Evolutionary conservation across 2,888 invertebrate species (phyloP).

Genomic region (Rhynchonema sp.): DNA sequence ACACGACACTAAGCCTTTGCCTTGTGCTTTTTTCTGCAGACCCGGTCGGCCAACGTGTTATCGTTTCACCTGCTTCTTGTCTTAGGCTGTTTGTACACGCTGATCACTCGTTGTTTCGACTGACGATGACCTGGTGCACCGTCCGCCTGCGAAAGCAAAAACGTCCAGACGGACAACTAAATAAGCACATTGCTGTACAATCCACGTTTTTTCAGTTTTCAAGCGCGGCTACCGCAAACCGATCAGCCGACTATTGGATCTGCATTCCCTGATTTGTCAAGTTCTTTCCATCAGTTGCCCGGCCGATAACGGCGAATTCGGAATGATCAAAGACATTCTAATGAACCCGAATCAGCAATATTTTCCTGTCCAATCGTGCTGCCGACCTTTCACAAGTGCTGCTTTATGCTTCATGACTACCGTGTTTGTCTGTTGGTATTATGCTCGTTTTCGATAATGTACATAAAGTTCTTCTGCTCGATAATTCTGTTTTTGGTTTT

Average conservation of each 20-base stretch:
- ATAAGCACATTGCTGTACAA: neutral
- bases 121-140: neutral
- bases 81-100: too few species aligned
- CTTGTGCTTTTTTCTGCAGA: too few species aligned
- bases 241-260: conserved; percentile 12
- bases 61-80: too few species aligned
- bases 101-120: neutral
- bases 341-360: neutral
- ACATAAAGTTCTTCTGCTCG: too few species aligned
- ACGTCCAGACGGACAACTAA: neutral
- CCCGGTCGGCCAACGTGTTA: too few species aligned
- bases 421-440: too few species aligned
- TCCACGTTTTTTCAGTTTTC: neutral
- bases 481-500: too few species aligned
- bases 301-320: neutral
- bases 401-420: too few species aligned
- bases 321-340: neutral
- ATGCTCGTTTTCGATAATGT: too few species aligned
- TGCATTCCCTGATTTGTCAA: conserved; percentile 15
- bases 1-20: too few species aligned
- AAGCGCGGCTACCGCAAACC: conserved; percentile 10
- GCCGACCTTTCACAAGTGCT: neutral
- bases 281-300: conserved; percentile 7
- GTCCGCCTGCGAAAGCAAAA: too few species aligned
- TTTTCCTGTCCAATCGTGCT: neutral